These are phyloP conservation scores for Radopholus similis DNA, from an alignment of 1,140 invertebrate species.

Conservation along the genomic window DNA sequence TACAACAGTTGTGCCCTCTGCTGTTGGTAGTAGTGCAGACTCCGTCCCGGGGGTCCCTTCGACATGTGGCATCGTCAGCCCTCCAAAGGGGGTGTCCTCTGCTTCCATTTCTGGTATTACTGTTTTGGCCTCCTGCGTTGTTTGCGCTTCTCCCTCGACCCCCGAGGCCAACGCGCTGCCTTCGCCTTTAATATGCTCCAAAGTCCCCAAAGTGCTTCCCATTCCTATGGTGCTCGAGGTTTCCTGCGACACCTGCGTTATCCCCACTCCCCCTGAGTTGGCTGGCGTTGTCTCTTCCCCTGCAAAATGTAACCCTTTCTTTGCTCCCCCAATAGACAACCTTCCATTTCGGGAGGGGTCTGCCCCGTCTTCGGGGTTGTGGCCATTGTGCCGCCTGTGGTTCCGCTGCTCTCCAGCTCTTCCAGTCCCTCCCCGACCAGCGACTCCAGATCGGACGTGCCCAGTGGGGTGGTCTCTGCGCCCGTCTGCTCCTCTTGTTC, in stretches of 20 bases:
- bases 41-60: too few relatives aligned
- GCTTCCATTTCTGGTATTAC: neutral
- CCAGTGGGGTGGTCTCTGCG: neutral
- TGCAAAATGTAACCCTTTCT: too few relatives aligned
- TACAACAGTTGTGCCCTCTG: too few relatives aligned
- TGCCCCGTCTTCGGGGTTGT: neutral
- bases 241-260: neutral
- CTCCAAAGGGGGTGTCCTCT: neutral
- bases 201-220: slow-evolving; percentile 1
- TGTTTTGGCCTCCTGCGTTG: too few relatives aligned
- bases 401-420: neutral
- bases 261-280: neutral
- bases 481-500: neutral
- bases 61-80: too few relatives aligned
- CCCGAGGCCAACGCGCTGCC: too few relatives aligned
- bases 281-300: neutral
- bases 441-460: slow-evolving; percentile 10
- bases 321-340: too few relatives aligned
- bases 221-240: too few relatives aligned
- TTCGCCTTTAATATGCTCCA: too few relatives aligned
- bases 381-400: neutral
- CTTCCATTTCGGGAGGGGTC: neutral
- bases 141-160: neutral
- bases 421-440: slow-evolving; percentile 20
- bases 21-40: too few relatives aligned